Conservation (phyloP, 2,113 vertebrate species). For the Daubentonia madagascariensis region DNA sequence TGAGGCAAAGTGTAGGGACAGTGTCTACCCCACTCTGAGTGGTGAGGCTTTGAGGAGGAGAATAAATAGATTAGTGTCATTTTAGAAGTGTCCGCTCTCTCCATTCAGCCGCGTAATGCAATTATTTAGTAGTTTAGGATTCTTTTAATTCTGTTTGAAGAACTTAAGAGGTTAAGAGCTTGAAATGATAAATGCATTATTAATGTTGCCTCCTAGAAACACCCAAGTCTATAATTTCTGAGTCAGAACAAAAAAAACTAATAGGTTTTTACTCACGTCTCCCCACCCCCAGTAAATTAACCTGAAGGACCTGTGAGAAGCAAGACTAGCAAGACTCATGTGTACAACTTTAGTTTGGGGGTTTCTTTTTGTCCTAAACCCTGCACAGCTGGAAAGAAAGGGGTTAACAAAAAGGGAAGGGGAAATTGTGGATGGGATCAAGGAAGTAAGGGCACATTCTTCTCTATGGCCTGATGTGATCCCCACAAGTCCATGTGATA, state of each 20-base stretch:
- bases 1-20: not conserved
- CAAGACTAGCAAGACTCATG: not conserved
- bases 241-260: slow-evolving; percentile 20
- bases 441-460: not conserved
- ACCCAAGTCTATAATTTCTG: slow-evolving; percentile 59
- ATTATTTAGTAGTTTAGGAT: slow-evolving; percentile 67
- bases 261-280: slow-evolving; percentile 51
- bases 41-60: not conserved
- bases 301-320: slow-evolving; percentile 62
- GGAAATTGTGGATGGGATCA: not conserved
- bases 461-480: not conserved
- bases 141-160: slow-evolving; percentile 76
- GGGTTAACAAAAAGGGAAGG: not conserved
- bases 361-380: not conserved
- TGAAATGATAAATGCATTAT: slow-evolving; percentile 63
- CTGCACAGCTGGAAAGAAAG: not conserved
- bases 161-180: slow-evolving; percentile 65
- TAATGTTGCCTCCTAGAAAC: slow-evolving; percentile 71
- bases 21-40: not conserved
- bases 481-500: rapidly evolving
- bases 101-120: slow-evolving; percentile 37
- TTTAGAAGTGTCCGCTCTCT: slow-evolving; percentile 50
- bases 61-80: slow-evolving; percentile 42
- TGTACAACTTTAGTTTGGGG: not conserved
- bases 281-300: slow-evolving; percentile 47